These are phyloP conservation scores for Sminthopsis crassicaudata DNA, from an alignment of 2,113 vertebrate species.

Conservation along the genomic window DNA sequence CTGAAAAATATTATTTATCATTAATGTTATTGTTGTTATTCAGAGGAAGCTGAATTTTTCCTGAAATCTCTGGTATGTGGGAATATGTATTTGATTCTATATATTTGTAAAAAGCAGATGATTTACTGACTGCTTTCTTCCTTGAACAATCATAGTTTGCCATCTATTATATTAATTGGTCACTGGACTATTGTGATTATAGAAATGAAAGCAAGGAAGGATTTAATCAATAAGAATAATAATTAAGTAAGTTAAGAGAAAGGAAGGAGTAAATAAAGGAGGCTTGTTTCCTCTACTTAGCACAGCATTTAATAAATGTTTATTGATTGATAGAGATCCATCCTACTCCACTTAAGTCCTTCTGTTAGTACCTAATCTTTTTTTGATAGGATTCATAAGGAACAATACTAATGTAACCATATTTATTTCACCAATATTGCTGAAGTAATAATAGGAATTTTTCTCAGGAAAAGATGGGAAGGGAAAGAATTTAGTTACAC, in stretches of 20 bases:
- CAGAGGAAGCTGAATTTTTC: neutral
- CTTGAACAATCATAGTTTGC: neutral
- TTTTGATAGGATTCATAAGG: neutral
- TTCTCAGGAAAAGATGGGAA: neutral
- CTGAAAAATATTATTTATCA: neutral
- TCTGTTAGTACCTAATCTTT: neutral
- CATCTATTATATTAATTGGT: neutral
- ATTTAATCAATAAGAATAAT: neutral
- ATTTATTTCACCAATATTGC: neutral
- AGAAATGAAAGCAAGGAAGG: neutral
- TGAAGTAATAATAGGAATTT: neutral
- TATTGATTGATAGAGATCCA: neutral
- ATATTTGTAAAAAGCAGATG: neutral
- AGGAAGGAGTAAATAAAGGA: conserved; percentile 16
- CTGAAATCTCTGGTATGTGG: neutral
- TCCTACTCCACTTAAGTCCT: neutral
- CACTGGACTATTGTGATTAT: neutral
- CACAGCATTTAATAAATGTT: neutral
- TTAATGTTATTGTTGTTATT: neutral
- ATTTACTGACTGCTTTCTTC: neutral
- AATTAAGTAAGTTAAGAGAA: neutral
- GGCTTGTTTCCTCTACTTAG: neutral
- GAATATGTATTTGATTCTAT: neutral
- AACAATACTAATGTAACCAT: neutral
- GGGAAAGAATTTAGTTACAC: conserved; percentile 16